Evolutionary conservation across 2,113 vertebrate genomes (phyloP).

Genomic region (Nothobranchius furzeri): DNA sequence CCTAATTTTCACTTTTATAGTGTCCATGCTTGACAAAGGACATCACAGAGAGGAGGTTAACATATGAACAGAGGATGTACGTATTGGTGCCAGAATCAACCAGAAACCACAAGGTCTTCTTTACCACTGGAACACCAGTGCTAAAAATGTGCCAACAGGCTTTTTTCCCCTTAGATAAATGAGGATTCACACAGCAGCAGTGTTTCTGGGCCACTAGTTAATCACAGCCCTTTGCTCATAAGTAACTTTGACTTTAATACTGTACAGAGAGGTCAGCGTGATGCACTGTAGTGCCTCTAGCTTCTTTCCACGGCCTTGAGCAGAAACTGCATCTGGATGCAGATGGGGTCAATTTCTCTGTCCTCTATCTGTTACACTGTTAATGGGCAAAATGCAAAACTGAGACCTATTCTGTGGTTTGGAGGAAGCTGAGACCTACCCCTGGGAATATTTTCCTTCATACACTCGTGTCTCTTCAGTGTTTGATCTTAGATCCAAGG

Average conservation of each 20-base stretch:
- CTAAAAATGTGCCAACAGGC: background rate
- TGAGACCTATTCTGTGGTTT: constrained; percentile 44
- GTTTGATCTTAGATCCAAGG: constrained; percentile 4
- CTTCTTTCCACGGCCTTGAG: background rate
- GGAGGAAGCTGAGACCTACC: constrained; percentile 8
- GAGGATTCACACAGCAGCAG: background rate
- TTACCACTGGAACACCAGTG: background rate
- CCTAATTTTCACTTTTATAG: no score
- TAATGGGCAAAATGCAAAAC: constrained; percentile 47
- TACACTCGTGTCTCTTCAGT: background rate
- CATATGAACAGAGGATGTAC: no score
- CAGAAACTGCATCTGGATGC: constrained; percentile 17
- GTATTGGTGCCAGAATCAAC: no score
- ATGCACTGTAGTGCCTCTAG: constrained; percentile 1
- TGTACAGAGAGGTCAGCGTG: constrained; percentile 12
- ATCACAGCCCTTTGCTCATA: background rate
- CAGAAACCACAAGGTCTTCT: no score
- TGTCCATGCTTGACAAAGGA: no score
- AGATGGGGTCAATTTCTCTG: constrained; percentile 32
- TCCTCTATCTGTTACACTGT: constrained; percentile 34
- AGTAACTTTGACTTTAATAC: constrained; percentile 15
- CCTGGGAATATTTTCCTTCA: constrained; percentile 23
- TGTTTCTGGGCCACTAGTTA: background rate
- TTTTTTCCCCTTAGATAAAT: background rate
- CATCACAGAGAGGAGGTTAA: no score